Conservation (phyloP, 2,888 invertebrate genomes). For the Apotomis turbidana region DNA sequence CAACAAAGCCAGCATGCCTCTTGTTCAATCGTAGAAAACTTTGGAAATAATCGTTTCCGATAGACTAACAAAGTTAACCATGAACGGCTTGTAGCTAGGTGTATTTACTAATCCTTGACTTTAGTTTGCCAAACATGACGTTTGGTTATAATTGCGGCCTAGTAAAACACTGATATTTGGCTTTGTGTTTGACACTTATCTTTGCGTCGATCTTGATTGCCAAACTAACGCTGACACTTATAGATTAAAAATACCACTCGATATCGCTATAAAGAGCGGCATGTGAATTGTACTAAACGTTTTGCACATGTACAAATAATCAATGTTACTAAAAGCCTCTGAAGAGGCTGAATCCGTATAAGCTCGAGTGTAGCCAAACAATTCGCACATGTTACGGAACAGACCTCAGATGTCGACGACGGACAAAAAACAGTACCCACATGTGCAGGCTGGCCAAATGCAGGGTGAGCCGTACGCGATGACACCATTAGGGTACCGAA, state of each 20-base stretch:
- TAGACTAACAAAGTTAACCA: conserved; percentile 61
- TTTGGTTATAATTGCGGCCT: conserved; percentile 9
- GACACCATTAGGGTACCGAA: conserved; percentile 35
- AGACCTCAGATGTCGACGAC: conserved; percentile 66
- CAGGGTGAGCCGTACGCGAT: conserved; percentile 56
- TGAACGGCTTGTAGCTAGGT: conserved; percentile 55
- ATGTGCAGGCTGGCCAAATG: conserved; percentile 65
- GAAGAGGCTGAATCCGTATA: conserved; percentile 57
- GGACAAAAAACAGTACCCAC: conserved; percentile 77
- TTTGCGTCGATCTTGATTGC: conserved; percentile 35
- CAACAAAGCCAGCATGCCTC: conserved; percentile 79
- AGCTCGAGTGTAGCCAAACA: conserved; percentile 56
- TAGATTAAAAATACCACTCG: conserved; percentile 4
- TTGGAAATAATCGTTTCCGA: conserved; percentile 60
- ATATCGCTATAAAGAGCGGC: neutral
- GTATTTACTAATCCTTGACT: conserved; percentile 41
- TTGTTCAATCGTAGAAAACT: conserved; percentile 69
- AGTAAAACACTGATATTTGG: conserved; percentile 23
- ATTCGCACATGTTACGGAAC: conserved; percentile 75
- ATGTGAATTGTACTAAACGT: conserved; percentile 12
- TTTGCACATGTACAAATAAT: conserved; percentile 33
- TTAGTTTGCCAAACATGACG: conserved; percentile 26
- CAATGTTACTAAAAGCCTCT: conserved; percentile 37
- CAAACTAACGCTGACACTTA: conserved; percentile 19
- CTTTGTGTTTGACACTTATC: conserved; percentile 28